phyloP scores from a whole-genome alignment of 92 coral and sea anemone genomes.

The Epizoanthus illoricatus region DNA sequence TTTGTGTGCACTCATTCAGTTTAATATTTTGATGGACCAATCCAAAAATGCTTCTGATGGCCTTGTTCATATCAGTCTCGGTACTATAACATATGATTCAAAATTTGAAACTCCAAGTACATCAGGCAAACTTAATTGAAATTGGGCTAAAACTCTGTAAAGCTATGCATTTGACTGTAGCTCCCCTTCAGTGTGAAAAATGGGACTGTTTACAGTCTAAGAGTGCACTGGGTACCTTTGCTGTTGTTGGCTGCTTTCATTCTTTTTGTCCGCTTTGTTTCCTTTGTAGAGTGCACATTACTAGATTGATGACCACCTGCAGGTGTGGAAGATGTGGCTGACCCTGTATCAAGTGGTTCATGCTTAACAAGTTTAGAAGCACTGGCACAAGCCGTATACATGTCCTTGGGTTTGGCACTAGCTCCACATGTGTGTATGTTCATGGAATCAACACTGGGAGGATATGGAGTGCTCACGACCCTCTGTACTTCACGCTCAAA shows the following conservation, averaged over 20 bases:
- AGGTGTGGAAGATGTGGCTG: not conserved
- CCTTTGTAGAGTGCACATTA: not conserved
- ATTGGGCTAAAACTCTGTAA: too few relatives aligned
- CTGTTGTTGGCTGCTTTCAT: not conserved
- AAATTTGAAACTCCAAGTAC: too few relatives aligned
- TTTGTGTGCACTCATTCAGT: too few relatives aligned
- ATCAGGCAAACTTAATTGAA: too few relatives aligned
- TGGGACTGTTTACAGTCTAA: too few relatives aligned
- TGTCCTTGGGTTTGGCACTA: not conserved
- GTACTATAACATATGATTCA: too few relatives aligned
- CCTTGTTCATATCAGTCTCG: too few relatives aligned
- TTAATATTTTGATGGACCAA: too few relatives aligned
- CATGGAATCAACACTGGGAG: not conserved
- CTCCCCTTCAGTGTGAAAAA: too few relatives aligned
- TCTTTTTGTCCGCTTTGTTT: not conserved
- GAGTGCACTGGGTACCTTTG: not conserved
- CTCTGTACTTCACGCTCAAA: slow-evolving; percentile 56
- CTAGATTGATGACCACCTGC: not conserved
- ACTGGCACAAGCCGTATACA: not conserved
- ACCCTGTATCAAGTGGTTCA: not conserved
- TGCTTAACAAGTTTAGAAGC: not conserved
- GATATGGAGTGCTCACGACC: not conserved
- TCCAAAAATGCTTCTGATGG: too few relatives aligned
- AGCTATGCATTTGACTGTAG: too few relatives aligned
- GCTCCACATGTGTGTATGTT: not conserved